These are phyloP conservation scores for Arctocebus calabarensis DNA, from an alignment of 2,797 vertebrate genomes.

Conservation along the genomic window DNA sequence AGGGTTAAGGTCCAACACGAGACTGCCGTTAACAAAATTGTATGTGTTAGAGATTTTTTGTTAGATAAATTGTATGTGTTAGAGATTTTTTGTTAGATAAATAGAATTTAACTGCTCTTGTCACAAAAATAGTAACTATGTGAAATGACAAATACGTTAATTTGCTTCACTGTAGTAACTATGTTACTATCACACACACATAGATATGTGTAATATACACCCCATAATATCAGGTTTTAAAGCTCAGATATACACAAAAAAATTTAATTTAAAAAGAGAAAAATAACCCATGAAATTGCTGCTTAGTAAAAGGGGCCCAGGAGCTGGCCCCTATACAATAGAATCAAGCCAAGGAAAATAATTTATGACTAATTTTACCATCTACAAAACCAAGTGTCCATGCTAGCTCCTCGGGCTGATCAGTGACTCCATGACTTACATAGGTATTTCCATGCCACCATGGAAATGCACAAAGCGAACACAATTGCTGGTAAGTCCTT, in stretches of 20 bases:
- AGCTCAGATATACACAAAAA: neutral
- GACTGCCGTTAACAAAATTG: neutral
- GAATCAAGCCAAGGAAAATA: neutral
- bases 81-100: neutral
- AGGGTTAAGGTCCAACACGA: neutral
- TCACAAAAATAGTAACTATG: neutral
- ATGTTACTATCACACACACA: neutral
- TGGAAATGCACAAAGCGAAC: neutral
- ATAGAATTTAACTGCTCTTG: neutral
- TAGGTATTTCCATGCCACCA: neutral
- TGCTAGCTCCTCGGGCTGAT: neutral
- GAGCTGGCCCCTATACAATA: neutral
- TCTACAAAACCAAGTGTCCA: neutral
- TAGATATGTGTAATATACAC: neutral
- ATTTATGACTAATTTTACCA: neutral
- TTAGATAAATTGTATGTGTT: neutral
- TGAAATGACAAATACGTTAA: neutral
- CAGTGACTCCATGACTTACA: neutral
- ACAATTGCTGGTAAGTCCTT: rapidly evolving
- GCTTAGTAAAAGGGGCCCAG: neutral
- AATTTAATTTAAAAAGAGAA: neutral
- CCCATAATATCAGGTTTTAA: neutral
- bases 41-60: neutral
- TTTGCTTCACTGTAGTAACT: neutral
- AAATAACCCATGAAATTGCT: neutral